Evolutionary conservation across 2,797 vertebrate species (phyloP), one percentile per base, ranked within the genome.

Genomic region (Rhinatrema bivittatum): DNA sequence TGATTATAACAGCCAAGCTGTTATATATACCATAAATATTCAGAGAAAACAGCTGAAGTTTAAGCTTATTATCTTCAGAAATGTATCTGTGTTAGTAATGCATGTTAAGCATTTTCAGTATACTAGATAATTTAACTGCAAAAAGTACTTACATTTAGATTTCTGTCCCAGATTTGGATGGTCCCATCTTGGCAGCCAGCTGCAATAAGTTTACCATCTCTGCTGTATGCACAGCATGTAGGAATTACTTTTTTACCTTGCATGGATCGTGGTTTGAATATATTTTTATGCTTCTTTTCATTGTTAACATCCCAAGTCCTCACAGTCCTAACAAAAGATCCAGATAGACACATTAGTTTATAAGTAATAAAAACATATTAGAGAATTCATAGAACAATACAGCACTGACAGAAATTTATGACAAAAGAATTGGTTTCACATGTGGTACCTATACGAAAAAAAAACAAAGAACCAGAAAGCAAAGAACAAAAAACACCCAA

Each of bases 161-260:
- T 98, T 50, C 93, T 81, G 53, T 98, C 94, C 94, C 93, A 99
- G 69, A 97, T 93, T 77, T 97, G 95, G 59, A 99, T 97, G 64
- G 87, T 91, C 29, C 94, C 94, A 28, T 98, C 91, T 65, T 96
- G 92, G 64, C 94, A 97, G 50, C 89, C 95, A 1, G 94, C 91
- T 18, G 93, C 94, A 13, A 97, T 79, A 9, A 99, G 87, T 65
- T 84, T 95, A 24, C 94, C 95, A 23, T 97, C 94, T 16, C 93
- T 90, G 53, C 86, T 98, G 68, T 97, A 97, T 0, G 87, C 87
- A 62, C 93, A 97, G 16, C 89, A 93, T 8, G 87, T 97, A 22
- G 95, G 94, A 42, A 79, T 83, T 36, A 94, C 93, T 9, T 87
- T 88, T 74, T 98, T 98, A 10, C 94, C 95, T 73, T 97, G 93